These are phyloP conservation scores for Hermaeophaga mercurialis DNA, from an alignment of 2,888 invertebrate genomes.

Conservation along the genomic window DNA sequence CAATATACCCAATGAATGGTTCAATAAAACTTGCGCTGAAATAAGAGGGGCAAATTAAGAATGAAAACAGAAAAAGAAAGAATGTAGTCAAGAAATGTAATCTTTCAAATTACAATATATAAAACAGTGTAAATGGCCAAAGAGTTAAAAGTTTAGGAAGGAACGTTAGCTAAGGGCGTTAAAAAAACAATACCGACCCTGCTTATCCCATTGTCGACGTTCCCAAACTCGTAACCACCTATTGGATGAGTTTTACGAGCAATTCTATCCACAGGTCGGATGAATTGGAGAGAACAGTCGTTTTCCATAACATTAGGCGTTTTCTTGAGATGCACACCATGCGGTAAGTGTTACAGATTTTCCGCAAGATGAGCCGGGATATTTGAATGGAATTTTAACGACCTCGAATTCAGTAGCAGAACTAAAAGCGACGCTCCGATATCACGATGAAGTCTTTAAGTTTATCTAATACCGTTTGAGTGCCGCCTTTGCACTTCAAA, in stretches of 20 bases:
- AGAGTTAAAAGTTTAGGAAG: neutral
- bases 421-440: no score
- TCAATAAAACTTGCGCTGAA: no score
- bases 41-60: no score
- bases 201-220: conserved; percentile 23
- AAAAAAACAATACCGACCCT: neutral
- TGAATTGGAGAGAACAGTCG: conserved; percentile 34
- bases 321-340: conserved; percentile 13
- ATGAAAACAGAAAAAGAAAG: no score
- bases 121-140: no score
- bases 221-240: conserved; percentile 44
- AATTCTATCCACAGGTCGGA: conserved; percentile 41
- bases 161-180: neutral
- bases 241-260: conserved; percentile 54
- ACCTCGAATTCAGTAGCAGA: no score
- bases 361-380: neutral
- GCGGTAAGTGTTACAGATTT: conserved; percentile 13
- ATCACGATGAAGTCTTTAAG: no score
- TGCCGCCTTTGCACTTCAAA: no score
- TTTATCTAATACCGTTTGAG: no score
- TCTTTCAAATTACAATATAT: no score
- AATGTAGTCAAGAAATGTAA: no score
- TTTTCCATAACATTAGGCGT: conserved; percentile 50
- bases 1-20: no score
- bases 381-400: neutral